These are phyloP conservation scores for Leucosticte australis DNA, from an alignment of 2,113 vertebrate genomes.

Conservation along the genomic window DNA sequence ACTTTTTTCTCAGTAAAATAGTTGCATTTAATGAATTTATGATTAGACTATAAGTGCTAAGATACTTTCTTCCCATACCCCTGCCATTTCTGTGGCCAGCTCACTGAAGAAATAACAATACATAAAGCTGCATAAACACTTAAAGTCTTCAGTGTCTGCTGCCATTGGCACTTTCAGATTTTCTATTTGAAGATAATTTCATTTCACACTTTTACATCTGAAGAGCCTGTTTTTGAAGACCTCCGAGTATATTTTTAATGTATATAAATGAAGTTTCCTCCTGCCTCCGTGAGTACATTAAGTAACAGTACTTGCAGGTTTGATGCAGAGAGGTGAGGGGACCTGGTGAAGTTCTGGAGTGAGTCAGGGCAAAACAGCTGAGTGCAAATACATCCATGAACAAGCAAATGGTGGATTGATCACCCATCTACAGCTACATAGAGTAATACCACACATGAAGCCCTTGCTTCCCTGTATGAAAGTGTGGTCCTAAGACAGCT, in stretches of 20 bases:
- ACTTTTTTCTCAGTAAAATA: background rate
- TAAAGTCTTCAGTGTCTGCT: background rate
- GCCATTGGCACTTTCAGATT: background rate
- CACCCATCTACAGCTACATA: background rate
- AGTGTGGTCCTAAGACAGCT: background rate
- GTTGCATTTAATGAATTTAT: background rate
- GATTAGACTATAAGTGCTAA: background rate
- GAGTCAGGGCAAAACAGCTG: background rate
- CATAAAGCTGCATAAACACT: conserved; percentile 12
- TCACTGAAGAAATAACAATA: conserved; percentile 21
- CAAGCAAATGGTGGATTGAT: background rate
- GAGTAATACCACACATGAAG: background rate
- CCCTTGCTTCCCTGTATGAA: background rate
- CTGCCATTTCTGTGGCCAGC: background rate
- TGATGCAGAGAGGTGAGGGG: background rate
- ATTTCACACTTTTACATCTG: background rate
- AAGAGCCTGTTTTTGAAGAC: background rate
- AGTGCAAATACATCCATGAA: background rate
- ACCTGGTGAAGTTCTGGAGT: background rate
- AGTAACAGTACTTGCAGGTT: background rate
- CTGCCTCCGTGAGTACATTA: background rate
- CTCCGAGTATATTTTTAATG: background rate
- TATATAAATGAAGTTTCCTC: background rate
- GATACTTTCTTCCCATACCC: background rate
- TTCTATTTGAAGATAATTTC: conserved; percentile 4